These are phyloP conservation scores for Hirtodrosophila confusa DNA, from an alignment of 2,888 invertebrate species.

Conservation along the genomic window DNA sequence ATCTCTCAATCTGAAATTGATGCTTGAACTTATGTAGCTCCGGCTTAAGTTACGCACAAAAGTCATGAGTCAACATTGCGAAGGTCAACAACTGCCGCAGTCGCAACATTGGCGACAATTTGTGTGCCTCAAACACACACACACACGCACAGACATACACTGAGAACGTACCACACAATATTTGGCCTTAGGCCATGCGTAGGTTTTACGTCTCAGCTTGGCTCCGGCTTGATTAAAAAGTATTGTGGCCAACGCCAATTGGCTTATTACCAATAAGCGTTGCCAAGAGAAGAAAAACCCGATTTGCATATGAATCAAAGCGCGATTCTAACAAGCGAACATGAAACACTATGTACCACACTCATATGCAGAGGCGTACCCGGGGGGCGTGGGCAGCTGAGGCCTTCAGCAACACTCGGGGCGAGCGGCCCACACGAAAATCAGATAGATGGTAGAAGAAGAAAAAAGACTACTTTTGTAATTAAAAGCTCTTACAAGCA, in stretches of 20 bases:
- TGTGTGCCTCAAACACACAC: slow-evolving; percentile 31
- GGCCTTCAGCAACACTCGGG: slow-evolving; percentile 59
- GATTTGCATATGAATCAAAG: slow-evolving; percentile 71
- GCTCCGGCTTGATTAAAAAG: slow-evolving; percentile 69
- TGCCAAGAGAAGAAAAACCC: slow-evolving; percentile 42
- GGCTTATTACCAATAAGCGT: slow-evolving; percentile 75
- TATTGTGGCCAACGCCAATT: slow-evolving; percentile 75
- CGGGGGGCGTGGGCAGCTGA: slow-evolving; percentile 59
- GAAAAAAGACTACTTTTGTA: slow-evolving; percentile 55
- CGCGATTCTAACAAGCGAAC: slow-evolving; percentile 67
- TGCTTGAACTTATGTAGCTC: slow-evolving; percentile 29
- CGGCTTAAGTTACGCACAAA: slow-evolving; percentile 52
- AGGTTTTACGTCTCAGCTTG: slow-evolving; percentile 58
- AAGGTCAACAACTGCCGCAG: slow-evolving; percentile 73
- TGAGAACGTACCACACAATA: slow-evolving; percentile 54
- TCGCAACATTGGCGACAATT: slow-evolving; percentile 55
- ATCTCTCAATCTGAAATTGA: slow-evolving; percentile 14
- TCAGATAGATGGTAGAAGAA: too few species aligned
- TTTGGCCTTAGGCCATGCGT: slow-evolving; percentile 73
- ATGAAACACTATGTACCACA: slow-evolving; percentile 31
- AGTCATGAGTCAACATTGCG: slow-evolving; percentile 60
- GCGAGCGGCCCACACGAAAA: slow-evolving; percentile 33
- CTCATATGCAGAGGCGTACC: slow-evolving; percentile 66
- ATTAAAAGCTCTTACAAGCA: slow-evolving; percentile 70
- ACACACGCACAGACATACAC: slow-evolving; percentile 28